phyloP scores from a whole-genome alignment of 2,888 invertebrate genomes.

The Melitaea athalia region DNA sequence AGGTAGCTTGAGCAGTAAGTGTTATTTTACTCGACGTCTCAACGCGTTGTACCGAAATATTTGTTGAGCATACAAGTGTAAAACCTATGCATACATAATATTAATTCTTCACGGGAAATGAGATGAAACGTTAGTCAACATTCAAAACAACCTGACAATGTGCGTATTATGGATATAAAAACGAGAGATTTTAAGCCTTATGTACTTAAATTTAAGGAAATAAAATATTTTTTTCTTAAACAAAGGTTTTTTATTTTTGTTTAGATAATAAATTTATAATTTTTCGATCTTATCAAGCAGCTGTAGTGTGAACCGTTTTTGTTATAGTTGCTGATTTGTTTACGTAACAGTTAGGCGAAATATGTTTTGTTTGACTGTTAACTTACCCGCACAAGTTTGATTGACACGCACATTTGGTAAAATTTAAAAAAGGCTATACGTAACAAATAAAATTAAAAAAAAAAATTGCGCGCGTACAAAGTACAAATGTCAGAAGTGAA shows the following conservation, averaged over 20 bases:
- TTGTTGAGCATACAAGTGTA: slow-evolving; percentile 57
- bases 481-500: no score
- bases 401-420: slow-evolving; percentile 14
- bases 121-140: slow-evolving; percentile 62
- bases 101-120: slow-evolving; percentile 66
- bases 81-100: slow-evolving; percentile 56
- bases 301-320: slow-evolving; percentile 67
- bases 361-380: slow-evolving; percentile 6
- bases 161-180: slow-evolving; percentile 34
- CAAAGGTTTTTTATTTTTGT: slow-evolving; percentile 58
- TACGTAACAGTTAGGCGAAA: slow-evolving; percentile 42
- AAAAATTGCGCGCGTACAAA: no score
- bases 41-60: slow-evolving; percentile 47
- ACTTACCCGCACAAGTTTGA: neutral
- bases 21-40: slow-evolving; percentile 15
- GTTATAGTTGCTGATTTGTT: slow-evolving; percentile 53
- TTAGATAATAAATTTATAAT: slow-evolving; percentile 65
- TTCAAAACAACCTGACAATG: slow-evolving; percentile 41
- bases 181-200: slow-evolving; percentile 44
- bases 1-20: slow-evolving; percentile 11
- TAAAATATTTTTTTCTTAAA: slow-evolving; percentile 32
- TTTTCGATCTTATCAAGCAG: slow-evolving; percentile 59
- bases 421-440: neutral
- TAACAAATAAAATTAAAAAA: neutral
- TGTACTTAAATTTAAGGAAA: neutral